These are phyloP conservation scores for Scophthalmus maximus DNA, from an alignment of 2,113 vertebrate genomes.

Conservation along the genomic window DNA sequence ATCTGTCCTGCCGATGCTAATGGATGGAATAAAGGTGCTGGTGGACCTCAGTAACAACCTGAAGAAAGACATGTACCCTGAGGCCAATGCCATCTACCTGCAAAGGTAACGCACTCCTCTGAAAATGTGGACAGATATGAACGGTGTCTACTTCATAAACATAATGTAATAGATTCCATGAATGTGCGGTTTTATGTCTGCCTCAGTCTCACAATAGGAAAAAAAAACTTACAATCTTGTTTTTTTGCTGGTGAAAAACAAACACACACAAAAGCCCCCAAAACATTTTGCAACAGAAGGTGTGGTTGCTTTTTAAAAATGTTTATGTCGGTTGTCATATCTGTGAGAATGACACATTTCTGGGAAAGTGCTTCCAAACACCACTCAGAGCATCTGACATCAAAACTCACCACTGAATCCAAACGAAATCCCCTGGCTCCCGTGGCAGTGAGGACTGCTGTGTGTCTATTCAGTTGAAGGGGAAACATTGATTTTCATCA, in stretches of 20 bases:
- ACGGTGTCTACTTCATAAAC: background rate
- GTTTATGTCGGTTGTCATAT: background rate
- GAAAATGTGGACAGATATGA: background rate
- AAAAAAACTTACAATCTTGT: slow-evolving; percentile 10
- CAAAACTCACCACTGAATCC: slow-evolving; percentile 40
- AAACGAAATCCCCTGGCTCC: too few relatives aligned
- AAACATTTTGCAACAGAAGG: background rate
- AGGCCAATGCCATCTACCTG: slow-evolving; percentile 89
- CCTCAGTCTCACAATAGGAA: background rate
- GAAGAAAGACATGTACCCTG: slow-evolving; percentile 86
- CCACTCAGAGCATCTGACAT: slow-evolving; percentile 31
- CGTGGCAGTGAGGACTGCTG: slow-evolving; percentile 22
- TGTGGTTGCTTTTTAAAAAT: background rate
- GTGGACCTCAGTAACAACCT: slow-evolving; percentile 94
- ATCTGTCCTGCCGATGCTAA: background rate
- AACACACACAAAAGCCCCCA: background rate
- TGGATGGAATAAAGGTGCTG: slow-evolving; percentile 67
- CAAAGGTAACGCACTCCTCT: slow-evolving; percentile 55
- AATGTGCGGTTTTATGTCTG: background rate
- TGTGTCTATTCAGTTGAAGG: slow-evolving; percentile 40
- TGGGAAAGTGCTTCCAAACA: slow-evolving; percentile 32
- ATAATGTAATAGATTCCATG: slow-evolving; percentile 2
- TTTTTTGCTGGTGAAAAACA: too few relatives aligned
- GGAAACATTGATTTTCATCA: slow-evolving; percentile 57
- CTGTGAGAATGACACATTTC: slow-evolving; percentile 13